Evolutionary conservation across 2,797 vertebrate genomes (phyloP), one percentile per base, ranked within the genome.

Genomic region (Ptychobarbus kaznakovi): DNA sequence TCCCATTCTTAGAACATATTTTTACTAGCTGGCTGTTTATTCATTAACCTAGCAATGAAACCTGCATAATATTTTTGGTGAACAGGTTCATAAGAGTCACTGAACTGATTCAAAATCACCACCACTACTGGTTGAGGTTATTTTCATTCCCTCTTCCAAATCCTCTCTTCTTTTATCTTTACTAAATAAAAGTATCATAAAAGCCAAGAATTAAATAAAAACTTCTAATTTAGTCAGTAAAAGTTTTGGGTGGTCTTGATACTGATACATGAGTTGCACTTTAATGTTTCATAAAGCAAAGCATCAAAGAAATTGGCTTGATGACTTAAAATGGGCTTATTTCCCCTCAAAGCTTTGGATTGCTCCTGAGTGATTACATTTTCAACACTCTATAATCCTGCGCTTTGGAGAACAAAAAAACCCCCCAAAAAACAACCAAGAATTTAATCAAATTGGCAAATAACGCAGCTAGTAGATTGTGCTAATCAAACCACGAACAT

Each of bases 311-410:
- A 82, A 74, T 77, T 74, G 68, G 46, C 63, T 76, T 89, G 73
- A 82, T 84, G 84, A 87, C 53, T 70, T 42, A 53, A 70, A 87
- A 85, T 75, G 63, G 53, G 82, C 44, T 51, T 49, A 58, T 66
- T 86, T 38, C 72, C 32, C 81, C 84, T 80, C 65, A 61, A 58
- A 70, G 81, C 86, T 38, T 84, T 74, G 44, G 40, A 83, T 82
- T 56, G 82, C 51, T 15, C 49, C 46, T 51, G 53, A 83, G 42
- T 74, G 68, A 87, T 83, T 72, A 38, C 1, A 83, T 58, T 73
- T 68, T 82, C 80, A 82, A 81, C 61, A 18, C 44, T 80, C 32
- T 18, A 10, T 80, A 83, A 86, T 88, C 76, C 76, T 5, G 7
- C 46, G 12, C 56, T 74, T 80, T 77, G 11, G 32, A 44, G 72